Evolutionary conservation across 1,140 invertebrate species (phyloP), one percentile per base, ranked within the genome.

Genomic region (Panagrolaimus sp.): DNA sequence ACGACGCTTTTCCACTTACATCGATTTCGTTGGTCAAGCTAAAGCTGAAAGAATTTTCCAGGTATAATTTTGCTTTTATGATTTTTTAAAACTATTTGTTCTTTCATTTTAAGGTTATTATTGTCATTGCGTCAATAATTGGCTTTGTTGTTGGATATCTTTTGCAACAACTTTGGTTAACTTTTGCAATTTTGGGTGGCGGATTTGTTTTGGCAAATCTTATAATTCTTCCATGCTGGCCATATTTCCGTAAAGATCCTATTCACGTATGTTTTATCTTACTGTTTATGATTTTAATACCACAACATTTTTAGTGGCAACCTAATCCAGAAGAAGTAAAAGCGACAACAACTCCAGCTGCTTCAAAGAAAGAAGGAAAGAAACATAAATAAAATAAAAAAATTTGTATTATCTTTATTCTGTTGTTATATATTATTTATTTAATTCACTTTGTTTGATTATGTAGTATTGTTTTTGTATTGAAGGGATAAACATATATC

Each of bases 221-320:
- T 57, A 14, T 79, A 31, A 64, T 79, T 53, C 66, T 78, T 47
- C 76, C 76, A n/a, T 72, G 77, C 16, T 78, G 76, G 76, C 77
- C 76, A 7, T 57, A 57, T 45, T 78, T 72, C 43, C 77, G 74
- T 45, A 72, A 72, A 4, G 66, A 78, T 70, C 67, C 76, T 13
- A 53, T 77, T 9, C 72, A 75, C 14, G 73, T 74, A 53, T 13
- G 47, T 38, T 45, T 65, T n/a, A 23, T 31, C 31, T 31, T 11
- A 5, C 31, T 13, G 38, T n/a, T n/a, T 14, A 27, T n/a, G 7
- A 38, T 38, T 20, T 27, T 20, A 27, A 25, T 57, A 8, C 11
- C 3, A 38, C 7, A 5, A 23, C 4, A n/a, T 57, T 63, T 57
- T 57, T 13, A 57, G 51, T 57, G 51, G 51, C 20, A 57, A 57